Conservation (phyloP, 2,113 vertebrate species). For the Actinemys pallida region DNA sequence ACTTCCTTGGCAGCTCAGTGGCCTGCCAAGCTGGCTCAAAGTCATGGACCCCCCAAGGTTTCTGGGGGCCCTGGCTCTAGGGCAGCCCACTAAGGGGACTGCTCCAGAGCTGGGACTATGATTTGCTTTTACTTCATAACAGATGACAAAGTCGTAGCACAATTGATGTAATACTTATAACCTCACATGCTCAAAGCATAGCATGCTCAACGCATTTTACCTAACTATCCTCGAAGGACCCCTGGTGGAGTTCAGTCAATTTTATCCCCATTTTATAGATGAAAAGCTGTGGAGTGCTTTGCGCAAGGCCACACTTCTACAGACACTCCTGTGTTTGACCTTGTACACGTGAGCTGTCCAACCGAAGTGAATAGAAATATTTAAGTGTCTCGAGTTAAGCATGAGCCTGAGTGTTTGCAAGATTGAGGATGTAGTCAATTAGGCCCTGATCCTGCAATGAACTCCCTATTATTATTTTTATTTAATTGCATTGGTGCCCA, state of each 20-base stretch:
- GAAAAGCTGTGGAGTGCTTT: background rate
- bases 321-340: background rate
- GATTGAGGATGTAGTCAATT: background rate
- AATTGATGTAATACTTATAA: background rate
- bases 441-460: background rate
- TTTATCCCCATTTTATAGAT: background rate
- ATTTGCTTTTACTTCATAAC: background rate
- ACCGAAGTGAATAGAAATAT: background rate
- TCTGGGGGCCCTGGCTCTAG: background rate
- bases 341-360: background rate
- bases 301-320: background rate
- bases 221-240: background rate
- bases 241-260: background rate
- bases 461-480: background rate
- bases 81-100: background rate
- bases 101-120: background rate
- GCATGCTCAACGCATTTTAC: background rate
- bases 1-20: background rate
- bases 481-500: background rate
- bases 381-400: background rate
- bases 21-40: background rate
- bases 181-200: background rate
- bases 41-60: background rate
- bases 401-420: background rate
- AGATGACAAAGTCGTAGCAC: background rate